Percentiles rank a stretch among this genome's conserved stretches.
Conservation (phyloP, 2,888 invertebrate species). For the Clunio marinus region DNA sequence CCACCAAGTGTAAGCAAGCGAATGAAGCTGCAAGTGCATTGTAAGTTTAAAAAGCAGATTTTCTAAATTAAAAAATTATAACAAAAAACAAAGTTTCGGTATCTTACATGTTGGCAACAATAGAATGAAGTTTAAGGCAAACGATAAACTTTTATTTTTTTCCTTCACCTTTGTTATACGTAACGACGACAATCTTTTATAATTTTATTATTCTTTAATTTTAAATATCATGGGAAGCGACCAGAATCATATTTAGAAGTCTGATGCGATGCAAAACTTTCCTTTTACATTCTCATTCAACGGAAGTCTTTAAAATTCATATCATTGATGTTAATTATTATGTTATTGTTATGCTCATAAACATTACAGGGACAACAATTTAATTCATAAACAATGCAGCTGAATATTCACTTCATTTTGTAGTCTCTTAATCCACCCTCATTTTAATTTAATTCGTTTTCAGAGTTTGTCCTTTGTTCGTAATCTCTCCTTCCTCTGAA, state of each 20-base stretch:
- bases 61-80: too few relatives aligned
- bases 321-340: constrained; percentile 32
- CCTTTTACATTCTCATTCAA: not conserved
- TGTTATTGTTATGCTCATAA: constrained; percentile 35
- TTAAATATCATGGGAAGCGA: too few relatives aligned
- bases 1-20: constrained; percentile 60
- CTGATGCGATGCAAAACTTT: too few relatives aligned
- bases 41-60: constrained; percentile 70
- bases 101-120: too few relatives aligned
- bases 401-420: constrained; percentile 40
- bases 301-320: constrained; percentile 16
- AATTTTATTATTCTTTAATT: too few relatives aligned
- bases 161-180: too few relatives aligned
- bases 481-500: constrained; percentile 55
- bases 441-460: constrained; percentile 49
- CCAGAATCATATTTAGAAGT: too few relatives aligned
- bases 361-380: constrained; percentile 8
- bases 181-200: too few relatives aligned
- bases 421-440: constrained; percentile 53
- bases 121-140: too few relatives aligned
- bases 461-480: constrained; percentile 57
- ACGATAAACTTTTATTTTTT: too few relatives aligned
- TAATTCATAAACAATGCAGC: constrained; percentile 13
- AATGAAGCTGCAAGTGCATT: constrained; percentile 86
- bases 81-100: too few relatives aligned